These are phyloP conservation scores for Serranochromis macrocephalus DNA, from an alignment of 2,113 vertebrate genomes.

Conservation along the genomic window DNA sequence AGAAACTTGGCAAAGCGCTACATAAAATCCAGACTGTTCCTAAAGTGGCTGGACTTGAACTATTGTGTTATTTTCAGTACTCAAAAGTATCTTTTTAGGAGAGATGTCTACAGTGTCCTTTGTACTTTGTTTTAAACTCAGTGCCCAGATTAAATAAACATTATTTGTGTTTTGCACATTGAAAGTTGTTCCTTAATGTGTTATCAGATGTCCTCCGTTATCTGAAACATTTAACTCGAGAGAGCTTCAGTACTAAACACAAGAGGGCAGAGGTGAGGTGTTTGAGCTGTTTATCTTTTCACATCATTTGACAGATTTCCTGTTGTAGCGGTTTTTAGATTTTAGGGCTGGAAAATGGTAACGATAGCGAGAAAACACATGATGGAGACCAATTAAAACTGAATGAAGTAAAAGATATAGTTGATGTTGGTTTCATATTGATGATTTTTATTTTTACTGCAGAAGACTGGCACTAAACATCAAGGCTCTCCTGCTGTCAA, in stretches of 20 bases:
- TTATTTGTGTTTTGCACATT: background rate
- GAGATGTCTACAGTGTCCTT: background rate
- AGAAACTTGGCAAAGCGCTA: background rate
- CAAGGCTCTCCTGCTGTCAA: constrained; percentile 46
- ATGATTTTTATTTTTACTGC: background rate
- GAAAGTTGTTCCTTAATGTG: constrained; percentile 25
- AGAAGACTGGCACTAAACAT: constrained; percentile 39
- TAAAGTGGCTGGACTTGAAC: background rate
- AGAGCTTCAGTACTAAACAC: constrained; percentile 18
- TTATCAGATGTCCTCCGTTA: constrained; percentile 61
- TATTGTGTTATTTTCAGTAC: background rate
- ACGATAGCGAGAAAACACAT: background rate
- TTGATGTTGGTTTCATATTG: background rate
- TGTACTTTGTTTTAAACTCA: background rate
- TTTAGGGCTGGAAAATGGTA: background rate
- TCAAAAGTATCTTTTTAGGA: background rate
- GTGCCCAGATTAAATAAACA: background rate
- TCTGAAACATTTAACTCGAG: constrained; percentile 50
- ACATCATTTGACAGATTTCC: background rate
- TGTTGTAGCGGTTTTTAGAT: background rate
- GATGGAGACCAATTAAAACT: background rate
- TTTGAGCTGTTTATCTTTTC: background rate
- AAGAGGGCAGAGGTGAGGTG: constrained; percentile 56
- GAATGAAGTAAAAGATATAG: background rate
- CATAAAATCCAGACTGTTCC: background rate